These are phyloP conservation scores for Alligator mississippiensis DNA, from an alignment of 2,113 vertebrate species.

Conservation along the genomic window DNA sequence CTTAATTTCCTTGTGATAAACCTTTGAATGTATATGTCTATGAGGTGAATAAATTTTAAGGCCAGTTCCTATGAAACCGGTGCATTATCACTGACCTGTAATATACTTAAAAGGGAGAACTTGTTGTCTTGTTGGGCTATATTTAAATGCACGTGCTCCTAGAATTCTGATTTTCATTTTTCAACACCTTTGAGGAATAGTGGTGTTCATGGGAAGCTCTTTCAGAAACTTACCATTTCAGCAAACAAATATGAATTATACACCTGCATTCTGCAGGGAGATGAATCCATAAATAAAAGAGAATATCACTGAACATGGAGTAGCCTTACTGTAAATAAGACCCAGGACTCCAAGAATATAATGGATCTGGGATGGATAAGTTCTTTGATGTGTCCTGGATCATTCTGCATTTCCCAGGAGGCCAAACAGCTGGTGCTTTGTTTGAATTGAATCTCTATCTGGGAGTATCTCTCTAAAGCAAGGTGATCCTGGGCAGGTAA, in stretches of 20 bases:
- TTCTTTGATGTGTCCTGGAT: background rate
- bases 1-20: slow-evolving; percentile 31
- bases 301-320: background rate
- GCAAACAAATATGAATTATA: background rate
- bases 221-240: background rate
- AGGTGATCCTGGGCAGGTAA: background rate
- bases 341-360: no score
- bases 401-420: background rate
- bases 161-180: background rate
- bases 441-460: background rate
- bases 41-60: slow-evolving; percentile 37
- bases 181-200: background rate
- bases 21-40: slow-evolving; percentile 29
- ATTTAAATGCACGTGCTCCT: background rate
- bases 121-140: background rate
- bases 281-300: background rate
- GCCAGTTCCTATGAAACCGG: background rate
- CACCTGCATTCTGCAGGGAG: background rate
- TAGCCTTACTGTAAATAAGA: no score
- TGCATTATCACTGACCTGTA: background rate
- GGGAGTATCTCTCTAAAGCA: background rate
- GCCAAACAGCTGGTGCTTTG: background rate
- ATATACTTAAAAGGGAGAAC: background rate
- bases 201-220: background rate
- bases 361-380: background rate